phyloP scores from a whole-genome alignment of 2,888 invertebrate species.

The Sceliomorpha sp. region DNA sequence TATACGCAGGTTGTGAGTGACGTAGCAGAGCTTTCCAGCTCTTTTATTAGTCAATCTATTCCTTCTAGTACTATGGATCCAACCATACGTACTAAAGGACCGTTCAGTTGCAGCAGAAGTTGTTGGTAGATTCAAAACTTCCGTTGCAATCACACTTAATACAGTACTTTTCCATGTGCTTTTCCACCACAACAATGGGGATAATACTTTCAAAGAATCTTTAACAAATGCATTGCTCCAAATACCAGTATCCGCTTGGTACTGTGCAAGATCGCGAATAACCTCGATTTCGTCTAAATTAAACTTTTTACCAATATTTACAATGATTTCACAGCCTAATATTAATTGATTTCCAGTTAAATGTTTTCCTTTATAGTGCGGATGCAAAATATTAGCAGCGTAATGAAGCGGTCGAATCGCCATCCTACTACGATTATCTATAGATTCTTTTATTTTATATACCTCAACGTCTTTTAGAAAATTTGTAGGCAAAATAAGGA shows the following conservation, averaged over 20 bases:
- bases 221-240: slow-evolving; percentile 25
- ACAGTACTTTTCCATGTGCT: slow-evolving; percentile 18
- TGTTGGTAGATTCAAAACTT: slow-evolving; percentile 29
- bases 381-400: slow-evolving; percentile 41
- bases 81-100: slow-evolving; percentile 44
- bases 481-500: background rate
- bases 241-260: slow-evolving; percentile 21
- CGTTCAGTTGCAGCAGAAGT: slow-evolving; percentile 46
- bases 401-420: slow-evolving; percentile 33
- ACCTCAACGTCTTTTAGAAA: slow-evolving; percentile 7
- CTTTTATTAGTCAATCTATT: slow-evolving; percentile 29
- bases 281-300: slow-evolving; percentile 15
- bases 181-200: slow-evolving; percentile 34
- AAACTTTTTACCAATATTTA: slow-evolving; percentile 22
- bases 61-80: slow-evolving; percentile 43
- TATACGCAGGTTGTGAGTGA: slow-evolving; percentile 30
- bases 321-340: slow-evolving; percentile 19
- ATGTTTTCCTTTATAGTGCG: slow-evolving; percentile 25
- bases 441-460: slow-evolving; percentile 7
- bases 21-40: slow-evolving; percentile 33
- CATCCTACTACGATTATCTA: slow-evolving; percentile 18
- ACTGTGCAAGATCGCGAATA: slow-evolving; percentile 27
- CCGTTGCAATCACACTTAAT: slow-evolving; percentile 23
- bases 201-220: slow-evolving; percentile 19
- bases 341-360: slow-evolving; percentile 9